These are phyloP conservation scores for Telenomus remus DNA, from an alignment of 1,140 invertebrate genomes.

Conservation along the genomic window DNA sequence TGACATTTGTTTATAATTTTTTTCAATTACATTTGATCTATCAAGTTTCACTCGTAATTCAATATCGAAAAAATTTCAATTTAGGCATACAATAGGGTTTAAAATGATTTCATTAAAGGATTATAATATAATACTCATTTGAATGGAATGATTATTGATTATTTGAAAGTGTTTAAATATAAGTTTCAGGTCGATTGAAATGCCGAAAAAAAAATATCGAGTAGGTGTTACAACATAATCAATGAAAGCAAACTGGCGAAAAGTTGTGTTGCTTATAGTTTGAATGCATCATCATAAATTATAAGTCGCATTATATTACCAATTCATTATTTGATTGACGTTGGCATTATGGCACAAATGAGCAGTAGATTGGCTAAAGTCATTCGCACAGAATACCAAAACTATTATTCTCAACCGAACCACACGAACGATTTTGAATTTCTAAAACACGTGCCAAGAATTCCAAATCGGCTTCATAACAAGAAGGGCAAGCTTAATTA, in stretches of 20 bases:
- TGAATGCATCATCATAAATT: slow-evolving; percentile 9
- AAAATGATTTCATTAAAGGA: no score
- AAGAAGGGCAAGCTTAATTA: neutral
- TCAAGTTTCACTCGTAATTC: no score
- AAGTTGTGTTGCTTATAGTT: neutral
- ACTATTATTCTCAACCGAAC: slow-evolving; percentile 14
- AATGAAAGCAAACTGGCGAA: no score
- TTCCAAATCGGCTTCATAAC: neutral
- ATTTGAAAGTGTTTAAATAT: no score
- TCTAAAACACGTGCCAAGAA: slow-evolving; percentile 1
- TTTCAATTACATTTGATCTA: no score
- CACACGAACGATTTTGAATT: slow-evolving; percentile 10
- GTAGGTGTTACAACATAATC: no score
- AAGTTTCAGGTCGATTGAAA: no score
- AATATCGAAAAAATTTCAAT: no score
- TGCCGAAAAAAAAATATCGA: neutral
- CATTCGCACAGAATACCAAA: slow-evolving; percentile 17
- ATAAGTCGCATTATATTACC: slow-evolving; percentile 9
- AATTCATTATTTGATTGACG: slow-evolving; percentile 32
- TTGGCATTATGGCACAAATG: slow-evolving; percentile 14
- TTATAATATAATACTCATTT: no score
- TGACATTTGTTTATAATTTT: no score
- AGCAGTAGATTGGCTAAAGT: slow-evolving; percentile 14
- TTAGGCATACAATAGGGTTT: no score
- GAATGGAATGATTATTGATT: no score